A percentile compares a stretch with the other conserved stretches of the same genome.
Evolutionary conservation across 2,113 vertebrate species (phyloP).

Genomic region (Ibidorhyncha struthersii): DNA sequence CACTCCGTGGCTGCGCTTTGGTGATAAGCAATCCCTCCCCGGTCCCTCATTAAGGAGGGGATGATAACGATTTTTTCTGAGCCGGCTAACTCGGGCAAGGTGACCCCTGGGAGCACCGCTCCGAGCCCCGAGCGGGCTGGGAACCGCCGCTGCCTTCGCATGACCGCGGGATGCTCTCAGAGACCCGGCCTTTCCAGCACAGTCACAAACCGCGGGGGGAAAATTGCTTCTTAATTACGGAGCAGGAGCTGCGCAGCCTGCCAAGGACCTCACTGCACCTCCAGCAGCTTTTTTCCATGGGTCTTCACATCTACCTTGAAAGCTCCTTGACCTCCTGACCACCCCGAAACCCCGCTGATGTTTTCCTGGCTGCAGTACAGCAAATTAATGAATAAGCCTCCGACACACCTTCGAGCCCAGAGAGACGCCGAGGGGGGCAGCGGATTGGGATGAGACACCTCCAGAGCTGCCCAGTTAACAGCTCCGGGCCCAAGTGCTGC

Average conservation of each 20-base stretch:
- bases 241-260: not conserved
- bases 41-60: not conserved
- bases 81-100: not conserved
- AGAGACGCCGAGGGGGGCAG: fast-evolving
- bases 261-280: not conserved
- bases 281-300: not conserved
- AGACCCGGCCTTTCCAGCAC: too few species aligned
- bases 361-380: not conserved
- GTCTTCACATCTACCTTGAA: not conserved
- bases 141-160: fast-evolving
- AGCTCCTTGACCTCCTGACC: not conserved
- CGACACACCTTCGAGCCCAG: not conserved
- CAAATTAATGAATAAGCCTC: not conserved
- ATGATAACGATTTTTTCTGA: not conserved
- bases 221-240: not conserved
- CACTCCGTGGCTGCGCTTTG: not conserved
- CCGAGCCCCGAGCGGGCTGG: fast-evolving
- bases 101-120: not conserved
- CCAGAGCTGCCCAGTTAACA: fast-evolving
- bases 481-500: not conserved
- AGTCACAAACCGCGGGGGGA: fast-evolving
- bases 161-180: fast-evolving
- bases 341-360: not conserved
- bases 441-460: not conserved
- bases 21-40: not conserved